These are phyloP conservation scores for Dendrocincla fuliginosa DNA, from an alignment of 2,797 vertebrate species.

Conservation along the genomic window DNA sequence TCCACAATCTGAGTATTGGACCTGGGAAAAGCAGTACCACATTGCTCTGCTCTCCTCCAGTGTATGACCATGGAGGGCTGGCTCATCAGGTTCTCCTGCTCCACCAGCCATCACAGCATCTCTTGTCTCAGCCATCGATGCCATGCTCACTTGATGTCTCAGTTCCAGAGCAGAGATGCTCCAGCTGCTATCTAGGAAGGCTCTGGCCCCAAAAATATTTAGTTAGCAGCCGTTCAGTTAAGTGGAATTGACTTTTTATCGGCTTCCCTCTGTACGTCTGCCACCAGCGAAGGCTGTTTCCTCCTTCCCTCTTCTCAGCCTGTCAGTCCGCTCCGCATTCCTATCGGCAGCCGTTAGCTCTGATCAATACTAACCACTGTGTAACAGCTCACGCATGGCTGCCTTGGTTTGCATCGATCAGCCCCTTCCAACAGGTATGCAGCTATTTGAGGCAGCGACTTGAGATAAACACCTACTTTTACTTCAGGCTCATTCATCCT, in stretches of 20 bases:
- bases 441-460: constrained; percentile 63
- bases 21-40: background rate
- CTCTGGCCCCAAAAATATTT: constrained; percentile 89
- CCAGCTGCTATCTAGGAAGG: constrained; percentile 61
- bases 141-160: constrained; percentile 83
- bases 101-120: background rate
- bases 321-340: constrained; percentile 89
- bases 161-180: constrained; percentile 71
- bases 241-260: constrained; percentile 97
- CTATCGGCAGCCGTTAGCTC: constrained; percentile 90
- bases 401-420: constrained; percentile 87
- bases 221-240: constrained; percentile 96
- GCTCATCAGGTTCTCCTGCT: background rate
- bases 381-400: constrained; percentile 83
- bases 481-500: constrained; percentile 65
- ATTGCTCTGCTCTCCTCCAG: background rate
- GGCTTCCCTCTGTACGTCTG: constrained; percentile 83
- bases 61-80: background rate
- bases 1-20: background rate
- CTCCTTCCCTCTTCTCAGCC: constrained; percentile 79
- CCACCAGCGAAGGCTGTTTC: constrained; percentile 88
- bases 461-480: constrained; percentile 67
- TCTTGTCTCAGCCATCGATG: constrained; percentile 55
- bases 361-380: constrained; percentile 92
- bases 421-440: constrained; percentile 86